These are phyloP conservation scores for Aradophagus sp. DNA, from an alignment of 1,140 invertebrate species.

Conservation along the genomic window DNA sequence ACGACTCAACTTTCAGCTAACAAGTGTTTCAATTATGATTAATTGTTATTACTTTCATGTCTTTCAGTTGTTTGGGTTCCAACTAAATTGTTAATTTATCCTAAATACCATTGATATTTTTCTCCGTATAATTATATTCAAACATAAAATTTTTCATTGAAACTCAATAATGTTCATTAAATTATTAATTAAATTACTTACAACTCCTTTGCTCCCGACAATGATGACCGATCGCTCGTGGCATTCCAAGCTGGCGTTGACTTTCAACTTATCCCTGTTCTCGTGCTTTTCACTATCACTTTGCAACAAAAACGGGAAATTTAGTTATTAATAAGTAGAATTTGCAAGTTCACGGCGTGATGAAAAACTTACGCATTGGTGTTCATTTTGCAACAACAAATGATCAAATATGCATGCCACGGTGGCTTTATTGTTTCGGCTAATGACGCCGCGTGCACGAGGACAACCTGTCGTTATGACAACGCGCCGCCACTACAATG, in stretches of 20 bases:
- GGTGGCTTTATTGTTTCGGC: slow-evolving; percentile 1
- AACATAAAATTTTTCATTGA: too few relatives aligned
- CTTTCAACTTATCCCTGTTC: slow-evolving; percentile 62
- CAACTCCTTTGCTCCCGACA: slow-evolving; percentile 76
- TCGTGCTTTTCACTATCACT: slow-evolving; percentile 26
- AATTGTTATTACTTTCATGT: too few relatives aligned
- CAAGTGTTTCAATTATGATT: too few relatives aligned
- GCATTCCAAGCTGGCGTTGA: slow-evolving; percentile 60
- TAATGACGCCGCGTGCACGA: slow-evolving; percentile 2
- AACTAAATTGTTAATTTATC: too few relatives aligned
- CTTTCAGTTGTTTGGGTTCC: too few relatives aligned
- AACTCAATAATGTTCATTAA: too few relatives aligned
- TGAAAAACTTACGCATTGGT: slow-evolving; percentile 25
- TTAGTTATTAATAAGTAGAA: background rate
- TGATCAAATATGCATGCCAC: background rate
- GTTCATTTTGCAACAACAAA: slow-evolving; percentile 23
- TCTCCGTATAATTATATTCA: background rate
- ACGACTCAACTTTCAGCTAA: slow-evolving; percentile 1
- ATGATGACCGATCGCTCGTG: slow-evolving; percentile 76
- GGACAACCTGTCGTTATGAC: slow-evolving; percentile 13
- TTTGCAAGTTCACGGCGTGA: too few relatives aligned
- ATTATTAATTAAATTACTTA: slow-evolving; percentile 62
- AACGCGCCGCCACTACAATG: slow-evolving; percentile 15
- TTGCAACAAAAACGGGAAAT: slow-evolving; percentile 6
- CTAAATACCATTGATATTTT: slow-evolving; percentile 4